Base-by-base conservation (phyloP, 2,113 vertebrate species). In the Salvelinus sp. region DNA sequence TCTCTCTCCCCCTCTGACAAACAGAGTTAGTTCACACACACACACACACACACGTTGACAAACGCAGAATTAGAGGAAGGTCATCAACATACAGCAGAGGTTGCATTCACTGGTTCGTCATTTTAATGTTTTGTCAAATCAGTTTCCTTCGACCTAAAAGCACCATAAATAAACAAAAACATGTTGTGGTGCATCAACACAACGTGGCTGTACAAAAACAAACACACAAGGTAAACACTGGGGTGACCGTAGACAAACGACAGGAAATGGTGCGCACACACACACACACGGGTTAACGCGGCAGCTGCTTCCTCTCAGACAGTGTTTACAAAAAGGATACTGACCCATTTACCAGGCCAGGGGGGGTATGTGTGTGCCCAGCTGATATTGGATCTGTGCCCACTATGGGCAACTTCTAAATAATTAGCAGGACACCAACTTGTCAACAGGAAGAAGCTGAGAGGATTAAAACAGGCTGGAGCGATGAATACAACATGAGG, bases 251-350 rank as follows among this genome's bases (percentile, higher is more conserved):
- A 66, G 60, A 74, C 54, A 38, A 67, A 38, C 2, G 47, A 70
- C 14, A 16, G 4, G 44, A 74, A 73, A 38, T 9, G 25, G 12
- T 69, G 48, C 9, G 5, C 33, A 38, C 7, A 38, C 33, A 6
- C 5, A 60, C 70, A 77, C 58, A n/a, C n/a, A n/a, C n/a, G 1
- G 79, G 75, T 74, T 76, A 75, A 18, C 68, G 63, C 74, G 69
- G 62, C 82, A 80, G 86, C 81, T 75, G 73, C 48, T 4, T 65
- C 20, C 1, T 70, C 77, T 84, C 80, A 78, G 73, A 4, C 3
- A 69, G 38, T 44, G 38, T 44, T 44, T 44, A 44, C 38, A 44
- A 10, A 44, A 44, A 76, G 30, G 62, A 54, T 44, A 48, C 66
- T 70, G 78, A 75, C 60, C 16, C 50, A 70, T 33, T 72, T 58